Base-by-base conservation (phyloP, 2,888 invertebrate species). In the Lasioglossum morio region DNA sequence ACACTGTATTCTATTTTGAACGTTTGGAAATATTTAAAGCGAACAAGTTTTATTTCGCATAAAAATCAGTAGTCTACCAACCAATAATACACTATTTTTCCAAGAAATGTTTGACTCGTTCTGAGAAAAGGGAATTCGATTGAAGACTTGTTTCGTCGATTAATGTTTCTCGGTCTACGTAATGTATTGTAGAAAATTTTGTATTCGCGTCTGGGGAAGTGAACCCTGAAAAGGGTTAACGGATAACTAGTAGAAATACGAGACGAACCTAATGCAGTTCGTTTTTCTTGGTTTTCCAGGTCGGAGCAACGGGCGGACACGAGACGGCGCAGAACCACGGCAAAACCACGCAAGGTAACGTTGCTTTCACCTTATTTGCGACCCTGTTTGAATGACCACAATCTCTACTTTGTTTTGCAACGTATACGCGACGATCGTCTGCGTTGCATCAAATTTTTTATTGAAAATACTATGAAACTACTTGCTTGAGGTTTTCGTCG, bases 331-430 rank as follows among this genome's bases (percentile, higher is more conserved):
- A 46, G 73, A 63, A 60, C 16, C 66, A 72, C 86, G 75, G 46
- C 80, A 69, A 81, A 78, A 77, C 69, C 84, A 69, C 84, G 72
- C 85, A 86, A 86, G 87, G 86, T 87, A 87, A 83, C 73, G 34
- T 48, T 70, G 76, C 86, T 79, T 82, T 86, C 78, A 53, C 79
- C 74, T 85, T 70, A 66, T 74, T 81, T 63, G 63, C 60, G 48
- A 30, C 60, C 1, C 83, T 16, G 66, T 46, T 63, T 37, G 23
- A 69, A 30, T 23, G 30, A 83, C 72, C 66, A 23, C 30, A 34
- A 10, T 34, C 37, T 37, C 37, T 10, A 40, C 34, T n/a, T 69
- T 34, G 16, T 53, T 73, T 40, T 34, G 10, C 19, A 30, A 23
- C 23, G 60, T 30, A 30, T 63, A 30, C 30, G 27, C 27, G 34